A percentile compares a stretch with the other conserved stretches of the same genome.
Evolutionary conservation across 2,797 vertebrate species (phyloP).

Genomic region (Acrocephalus scirpaceus): DNA sequence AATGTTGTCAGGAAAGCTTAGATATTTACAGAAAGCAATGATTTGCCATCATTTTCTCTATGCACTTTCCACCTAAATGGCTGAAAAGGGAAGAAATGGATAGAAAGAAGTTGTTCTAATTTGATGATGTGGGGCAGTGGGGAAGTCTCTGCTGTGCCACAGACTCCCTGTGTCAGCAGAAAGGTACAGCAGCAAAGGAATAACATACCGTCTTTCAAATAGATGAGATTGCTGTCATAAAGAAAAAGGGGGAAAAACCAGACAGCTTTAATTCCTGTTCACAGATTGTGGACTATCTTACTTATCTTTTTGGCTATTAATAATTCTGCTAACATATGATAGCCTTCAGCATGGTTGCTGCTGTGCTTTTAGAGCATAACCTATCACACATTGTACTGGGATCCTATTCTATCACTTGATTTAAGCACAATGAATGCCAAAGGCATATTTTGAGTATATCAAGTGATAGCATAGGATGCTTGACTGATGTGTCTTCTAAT

Average conservation of each 20-base stretch:
- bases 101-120: not conserved
- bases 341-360: not conserved
- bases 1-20: not conserved
- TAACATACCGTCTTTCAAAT: accelerated
- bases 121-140: not conserved
- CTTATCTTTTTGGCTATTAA: not conserved
- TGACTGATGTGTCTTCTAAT: not conserved
- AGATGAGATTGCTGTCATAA: not conserved
- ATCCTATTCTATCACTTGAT: not conserved
- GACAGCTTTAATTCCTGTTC: not conserved
- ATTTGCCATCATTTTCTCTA: not conserved
- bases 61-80: not conserved
- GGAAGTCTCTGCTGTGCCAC: not conserved
- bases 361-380: not conserved
- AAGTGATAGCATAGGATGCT: too few relatives aligned
- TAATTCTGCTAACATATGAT: not conserved
- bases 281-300: not conserved
- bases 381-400: not conserved
- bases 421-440: not conserved
- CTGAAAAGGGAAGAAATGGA: not conserved
- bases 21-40: not conserved
- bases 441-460: not conserved
- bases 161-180: not conserved
- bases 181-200: not conserved
- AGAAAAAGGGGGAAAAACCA: not conserved